Percentiles rank a stretch among this genome's conserved stretches.
Evolutionary conservation across 1,140 invertebrate species (phyloP).

Genomic region (Cherax quadricarinatus): DNA sequence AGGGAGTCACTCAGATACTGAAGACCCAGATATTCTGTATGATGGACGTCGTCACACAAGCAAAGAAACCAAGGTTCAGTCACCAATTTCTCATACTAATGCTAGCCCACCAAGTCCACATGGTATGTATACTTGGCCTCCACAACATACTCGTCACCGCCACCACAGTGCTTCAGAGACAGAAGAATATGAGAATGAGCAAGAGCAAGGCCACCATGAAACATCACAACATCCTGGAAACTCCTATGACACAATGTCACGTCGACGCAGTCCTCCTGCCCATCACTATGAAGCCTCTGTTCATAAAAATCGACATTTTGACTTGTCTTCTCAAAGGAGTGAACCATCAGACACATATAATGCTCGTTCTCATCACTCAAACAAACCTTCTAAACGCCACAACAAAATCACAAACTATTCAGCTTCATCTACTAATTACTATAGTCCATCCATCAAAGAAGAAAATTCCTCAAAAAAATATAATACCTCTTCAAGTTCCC

Average conservation of each 20-base stretch:
- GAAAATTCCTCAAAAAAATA: constrained; percentile 20
- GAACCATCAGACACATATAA: constrained; percentile 29
- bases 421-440: constrained; percentile 6
- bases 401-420: constrained; percentile 21
- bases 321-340: constrained; percentile 18
- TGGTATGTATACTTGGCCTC: constrained; percentile 73
- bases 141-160: constrained; percentile 69
- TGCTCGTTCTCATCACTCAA: constrained; percentile 1
- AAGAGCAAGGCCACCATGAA: constrained; percentile 1
- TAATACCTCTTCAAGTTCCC: constrained; percentile 3
- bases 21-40: constrained; percentile 68
- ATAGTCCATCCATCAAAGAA: constrained; percentile 27
- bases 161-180: constrained; percentile 65
- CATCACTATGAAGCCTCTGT: constrained; percentile 11
- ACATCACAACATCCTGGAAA: constrained; percentile 15
- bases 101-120: constrained; percentile 71
- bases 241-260: constrained; percentile 45
- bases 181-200: constrained; percentile 43
- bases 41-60: constrained; percentile 16
- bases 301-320: constrained; percentile 17
- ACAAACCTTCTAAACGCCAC: constrained; percentile 28
- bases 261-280: constrained; percentile 5
- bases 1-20: constrained; percentile 66
- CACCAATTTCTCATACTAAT: constrained; percentile 12
- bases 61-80: constrained; percentile 25